Conservation (phyloP, 2,113 vertebrate species). For the Noturus placidus region DNA sequence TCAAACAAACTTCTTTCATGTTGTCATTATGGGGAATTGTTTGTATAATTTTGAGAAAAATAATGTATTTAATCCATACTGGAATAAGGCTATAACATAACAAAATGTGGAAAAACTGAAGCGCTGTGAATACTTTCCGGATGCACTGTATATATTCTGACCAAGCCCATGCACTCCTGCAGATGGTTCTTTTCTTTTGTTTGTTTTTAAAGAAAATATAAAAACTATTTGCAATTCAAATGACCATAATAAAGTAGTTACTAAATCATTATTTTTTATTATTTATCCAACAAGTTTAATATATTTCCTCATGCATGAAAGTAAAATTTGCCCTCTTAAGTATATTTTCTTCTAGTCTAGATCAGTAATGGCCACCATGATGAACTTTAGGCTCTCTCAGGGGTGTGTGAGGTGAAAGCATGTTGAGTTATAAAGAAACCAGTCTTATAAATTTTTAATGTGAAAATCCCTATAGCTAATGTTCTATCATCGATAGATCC, state of each 20-base stretch:
- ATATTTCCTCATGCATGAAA: neutral
- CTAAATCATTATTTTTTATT: neutral
- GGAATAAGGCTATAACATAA: no score
- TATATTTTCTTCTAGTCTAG: neutral
- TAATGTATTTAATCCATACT: no score
- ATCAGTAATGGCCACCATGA: neutral
- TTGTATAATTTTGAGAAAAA: no score
- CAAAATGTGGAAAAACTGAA: no score
- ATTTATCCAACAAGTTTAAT: neutral
- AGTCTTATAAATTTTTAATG: neutral
- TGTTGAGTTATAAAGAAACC: neutral
- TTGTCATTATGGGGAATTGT: no score
- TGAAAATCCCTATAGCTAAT: neutral
- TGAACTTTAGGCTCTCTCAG: neutral
- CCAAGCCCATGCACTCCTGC: neutral
- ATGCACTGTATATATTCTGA: no score
- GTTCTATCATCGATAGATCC: constrained; percentile 71
- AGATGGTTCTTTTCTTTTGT: neutral
- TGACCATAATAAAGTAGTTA: neutral
- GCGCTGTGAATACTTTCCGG: no score
- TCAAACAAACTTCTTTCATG: no score
- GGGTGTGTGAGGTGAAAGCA: neutral
- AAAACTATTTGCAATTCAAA: neutral
- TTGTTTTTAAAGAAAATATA: neutral
- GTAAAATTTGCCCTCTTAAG: neutral